These are phyloP conservation scores for Ibidorhyncha struthersii DNA, from an alignment of 2,113 vertebrate species.

Conservation along the genomic window DNA sequence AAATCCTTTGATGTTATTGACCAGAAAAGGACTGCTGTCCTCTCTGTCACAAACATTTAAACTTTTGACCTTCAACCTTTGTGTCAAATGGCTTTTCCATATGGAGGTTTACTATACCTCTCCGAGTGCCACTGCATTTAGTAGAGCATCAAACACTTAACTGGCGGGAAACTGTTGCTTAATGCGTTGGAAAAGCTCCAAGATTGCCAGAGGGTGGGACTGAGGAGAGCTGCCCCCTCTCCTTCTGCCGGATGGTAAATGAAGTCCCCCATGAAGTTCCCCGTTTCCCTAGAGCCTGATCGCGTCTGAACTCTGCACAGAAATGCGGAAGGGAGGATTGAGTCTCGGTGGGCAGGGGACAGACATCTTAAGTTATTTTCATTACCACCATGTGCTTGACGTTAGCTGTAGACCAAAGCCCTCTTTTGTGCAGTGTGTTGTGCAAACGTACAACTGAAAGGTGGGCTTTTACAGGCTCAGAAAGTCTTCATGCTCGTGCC, in stretches of 20 bases:
- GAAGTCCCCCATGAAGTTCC: not conserved
- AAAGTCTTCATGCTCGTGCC: not conserved
- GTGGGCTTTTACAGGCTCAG: not conserved
- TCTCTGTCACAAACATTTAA: slow-evolving; percentile 74
- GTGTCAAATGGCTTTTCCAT: slow-evolving; percentile 70
- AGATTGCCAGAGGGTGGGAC: not conserved
- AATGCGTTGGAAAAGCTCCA: not conserved
- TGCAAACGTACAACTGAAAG: not conserved
- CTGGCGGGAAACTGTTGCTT: slow-evolving; percentile 33
- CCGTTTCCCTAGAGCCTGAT: not conserved
- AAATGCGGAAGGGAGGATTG: not conserved
- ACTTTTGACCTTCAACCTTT: slow-evolving; percentile 79
- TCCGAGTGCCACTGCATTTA: slow-evolving; percentile 13
- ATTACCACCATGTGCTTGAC: not conserved
- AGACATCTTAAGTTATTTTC: not conserved
- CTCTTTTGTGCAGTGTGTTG: not conserved
- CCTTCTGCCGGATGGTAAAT: not conserved
- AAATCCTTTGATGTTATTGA: slow-evolving; percentile 76
- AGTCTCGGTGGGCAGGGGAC: accelerated
- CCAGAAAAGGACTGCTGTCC: slow-evolving; percentile 60
- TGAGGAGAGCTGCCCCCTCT: not conserved
- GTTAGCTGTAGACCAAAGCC: not conserved
- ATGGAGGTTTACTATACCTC: slow-evolving; percentile 51
- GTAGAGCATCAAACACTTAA: not conserved
- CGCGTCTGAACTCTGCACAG: not conserved